A percentile compares a stretch with the other conserved stretches of the same genome.
Conservation (phyloP, 2,797 vertebrate species). For the Syngnathus acus region DNA sequence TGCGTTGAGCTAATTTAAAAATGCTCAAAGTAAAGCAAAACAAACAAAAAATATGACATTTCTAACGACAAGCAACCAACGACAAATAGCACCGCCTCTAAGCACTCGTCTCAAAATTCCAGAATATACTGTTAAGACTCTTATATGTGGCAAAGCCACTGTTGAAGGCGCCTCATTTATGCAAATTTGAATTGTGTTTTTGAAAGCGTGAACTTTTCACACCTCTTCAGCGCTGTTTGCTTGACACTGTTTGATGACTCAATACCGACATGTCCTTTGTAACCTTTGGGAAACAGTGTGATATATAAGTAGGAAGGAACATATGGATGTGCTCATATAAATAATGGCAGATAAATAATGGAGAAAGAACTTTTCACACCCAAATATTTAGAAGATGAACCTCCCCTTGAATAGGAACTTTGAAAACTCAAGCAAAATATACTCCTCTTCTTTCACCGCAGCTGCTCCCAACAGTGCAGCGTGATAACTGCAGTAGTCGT, state of each 20-base stretch:
- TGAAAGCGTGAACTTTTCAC: conserved; percentile 51
- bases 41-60: conserved; percentile 11
- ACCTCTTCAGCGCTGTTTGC: conserved; percentile 43
- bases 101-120: conserved; percentile 29
- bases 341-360: neutral
- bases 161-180: conserved; percentile 58
- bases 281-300: conserved; percentile 36
- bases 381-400: neutral
- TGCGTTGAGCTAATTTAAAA: conserved; percentile 64
- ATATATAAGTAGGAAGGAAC: conserved; percentile 26
- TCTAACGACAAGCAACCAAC: conserved; percentile 37
- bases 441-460: conserved; percentile 30
- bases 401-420: conserved; percentile 9
- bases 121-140: conserved; percentile 4
- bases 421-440: conserved; percentile 23
- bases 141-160: conserved; percentile 38
- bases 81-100: conserved; percentile 29
- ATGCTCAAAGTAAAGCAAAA: conserved; percentile 27
- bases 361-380: neutral
- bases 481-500: conserved; percentile 37
- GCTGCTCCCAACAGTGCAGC: conserved; percentile 30
- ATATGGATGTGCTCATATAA: conserved; percentile 21
- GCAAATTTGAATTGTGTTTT: conserved; percentile 45
- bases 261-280: conserved; percentile 35
- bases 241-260: conserved; percentile 48